phyloP scores from a whole-genome alignment of 1,140 invertebrate species.

The Nephila pilipes region DNA sequence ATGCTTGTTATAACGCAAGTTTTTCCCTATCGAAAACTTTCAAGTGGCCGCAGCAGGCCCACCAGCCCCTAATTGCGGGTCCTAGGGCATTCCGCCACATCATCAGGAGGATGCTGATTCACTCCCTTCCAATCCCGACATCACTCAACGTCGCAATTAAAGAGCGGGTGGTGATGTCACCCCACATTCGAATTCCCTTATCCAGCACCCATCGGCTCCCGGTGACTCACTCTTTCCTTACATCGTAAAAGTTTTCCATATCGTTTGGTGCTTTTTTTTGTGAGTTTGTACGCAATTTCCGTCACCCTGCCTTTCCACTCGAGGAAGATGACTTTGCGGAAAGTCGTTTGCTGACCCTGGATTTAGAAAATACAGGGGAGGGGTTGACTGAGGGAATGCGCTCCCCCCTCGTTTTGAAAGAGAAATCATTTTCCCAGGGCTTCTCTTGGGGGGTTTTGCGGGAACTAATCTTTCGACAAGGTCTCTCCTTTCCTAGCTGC shows the following conservation, averaged over 20 bases:
- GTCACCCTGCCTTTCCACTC: neutral
- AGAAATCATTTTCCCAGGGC: constrained; percentile 1
- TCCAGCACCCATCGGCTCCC: neutral
- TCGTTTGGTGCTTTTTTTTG: constrained; percentile 29
- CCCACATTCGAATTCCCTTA: neutral
- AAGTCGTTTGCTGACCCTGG: constrained; percentile 18
- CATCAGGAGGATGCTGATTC: constrained; percentile 22
- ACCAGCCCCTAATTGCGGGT: constrained; percentile 5
- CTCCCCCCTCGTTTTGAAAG: neutral
- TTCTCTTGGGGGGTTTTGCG: neutral
- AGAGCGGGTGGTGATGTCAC: constrained; percentile 48
- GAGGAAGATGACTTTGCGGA: constrained; percentile 31
- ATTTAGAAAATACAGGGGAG: neutral
- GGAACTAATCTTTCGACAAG: neutral
- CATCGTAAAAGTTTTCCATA: constrained; percentile 36
- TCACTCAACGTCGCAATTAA: constrained; percentile 45
- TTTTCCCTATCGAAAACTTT: neutral
- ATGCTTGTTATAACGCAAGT: neutral
- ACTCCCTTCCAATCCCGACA: neutral
- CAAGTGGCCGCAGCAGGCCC: neutral
- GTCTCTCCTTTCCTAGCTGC: neutral
- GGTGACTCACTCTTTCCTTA: constrained; percentile 26
- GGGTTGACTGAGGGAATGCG: neutral
- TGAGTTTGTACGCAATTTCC: neutral
- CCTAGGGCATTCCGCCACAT: constrained; percentile 36